Base-by-base conservation (phyloP, 2,797 vertebrate species). In the Epinephelus awoara region DNA sequence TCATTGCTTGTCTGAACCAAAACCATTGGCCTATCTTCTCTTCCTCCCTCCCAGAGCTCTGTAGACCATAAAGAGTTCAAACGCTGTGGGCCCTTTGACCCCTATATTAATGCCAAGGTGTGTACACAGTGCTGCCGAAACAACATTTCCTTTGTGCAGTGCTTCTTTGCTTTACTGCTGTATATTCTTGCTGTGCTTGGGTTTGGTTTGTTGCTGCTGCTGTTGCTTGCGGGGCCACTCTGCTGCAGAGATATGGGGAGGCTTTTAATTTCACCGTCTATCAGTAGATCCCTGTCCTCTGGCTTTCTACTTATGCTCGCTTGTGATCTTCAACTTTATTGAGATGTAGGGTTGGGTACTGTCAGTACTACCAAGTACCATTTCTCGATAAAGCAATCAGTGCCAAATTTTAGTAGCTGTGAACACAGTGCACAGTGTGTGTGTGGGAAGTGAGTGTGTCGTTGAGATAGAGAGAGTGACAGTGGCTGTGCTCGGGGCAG, bases 41-140 rank as follows among this genome's bases (percentile, higher is more conserved):
- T 96, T 96, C 96, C 96, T 97, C 96, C 95, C 96, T 97, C 96
- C 93, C 97, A 99, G 98, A 99, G 96, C 96, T 96, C 96, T 97
- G 96, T 98, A 97, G 97, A 98, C 93, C 96, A 96, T 96, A 98
- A 96, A 98, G 98, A 98, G 96, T 96, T 98, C 97, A 99, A 99
- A 98, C 98, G 98, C 97, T 98, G 98, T 95, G 98, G 98, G 96
- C 98, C 98, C 93, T 99, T 99, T 99, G 98, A 99, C 95, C 98
- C 98, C 93, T 99, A 99, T 99, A 98, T 99, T 97, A 99, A 99
- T 96, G 97, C 98, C 96, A 99, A 99, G 98, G 98, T 99, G 98
- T 99, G 98, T 99, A 99, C 96, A 93, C 92, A 72, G 87, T 77
- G 91, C 92, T 93, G 89, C 85, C 6, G 23, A 85, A 85, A 84